phyloP scores from a whole-genome alignment of 2,888 invertebrate genomes.

The Thymelicus lineola region DNA sequence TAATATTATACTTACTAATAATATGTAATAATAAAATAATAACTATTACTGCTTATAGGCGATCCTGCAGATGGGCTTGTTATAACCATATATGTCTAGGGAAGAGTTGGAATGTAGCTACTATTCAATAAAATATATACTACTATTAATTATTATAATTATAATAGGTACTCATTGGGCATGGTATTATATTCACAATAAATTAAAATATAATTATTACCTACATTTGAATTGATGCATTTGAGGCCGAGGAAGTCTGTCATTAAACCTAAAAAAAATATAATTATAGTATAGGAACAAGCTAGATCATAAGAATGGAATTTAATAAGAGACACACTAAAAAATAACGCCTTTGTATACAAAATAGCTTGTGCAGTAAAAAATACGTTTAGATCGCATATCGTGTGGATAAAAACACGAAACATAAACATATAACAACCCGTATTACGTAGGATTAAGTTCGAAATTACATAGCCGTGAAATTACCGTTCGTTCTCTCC shows the following conservation, averaged over 20 bases:
- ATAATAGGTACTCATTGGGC: too few species aligned
- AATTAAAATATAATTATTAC: too few species aligned
- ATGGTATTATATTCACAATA: too few species aligned
- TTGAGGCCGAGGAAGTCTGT: slow-evolving; percentile 13
- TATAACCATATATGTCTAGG: too few species aligned
- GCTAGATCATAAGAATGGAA: slow-evolving; percentile 2
- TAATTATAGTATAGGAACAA: not conserved
- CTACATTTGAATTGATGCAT: not conserved
- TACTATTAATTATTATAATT: too few species aligned
- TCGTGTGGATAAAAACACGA: slow-evolving; percentile 16
- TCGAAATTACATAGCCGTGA: slow-evolving; percentile 29
- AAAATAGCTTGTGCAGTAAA: slow-evolving; percentile 14
- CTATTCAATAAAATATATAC: too few species aligned
- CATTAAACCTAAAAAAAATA: slow-evolving; percentile 11
- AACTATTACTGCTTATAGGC: too few species aligned
- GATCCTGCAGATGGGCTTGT: too few species aligned
- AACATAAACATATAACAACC: slow-evolving; percentile 19
- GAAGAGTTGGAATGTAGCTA: too few species aligned
- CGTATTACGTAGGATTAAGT: slow-evolving; percentile 37
- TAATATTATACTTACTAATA: too few species aligned
- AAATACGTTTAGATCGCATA: slow-evolving; percentile 24
- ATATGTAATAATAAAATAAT: too few species aligned
- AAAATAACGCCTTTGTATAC: slow-evolving; percentile 12
- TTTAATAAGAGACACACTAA: slow-evolving; percentile 17
- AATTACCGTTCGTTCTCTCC: slow-evolving; percentile 14